phyloP scores from a whole-genome alignment of 2,888 invertebrate genomes.

The Marronus borbonicus region DNA sequence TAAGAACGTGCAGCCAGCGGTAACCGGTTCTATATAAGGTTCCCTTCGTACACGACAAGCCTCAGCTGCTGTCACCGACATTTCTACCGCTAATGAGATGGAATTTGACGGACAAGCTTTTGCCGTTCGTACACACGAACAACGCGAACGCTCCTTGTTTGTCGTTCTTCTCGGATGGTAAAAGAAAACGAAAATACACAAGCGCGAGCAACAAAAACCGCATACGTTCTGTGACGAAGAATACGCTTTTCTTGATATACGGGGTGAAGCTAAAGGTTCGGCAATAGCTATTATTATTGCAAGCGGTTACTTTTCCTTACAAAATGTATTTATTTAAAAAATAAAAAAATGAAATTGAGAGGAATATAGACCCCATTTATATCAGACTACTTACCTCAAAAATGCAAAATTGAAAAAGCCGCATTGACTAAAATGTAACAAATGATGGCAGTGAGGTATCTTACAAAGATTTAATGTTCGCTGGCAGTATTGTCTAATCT shows the following conservation, averaged over 20 bases:
- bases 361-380: too few relatives aligned
- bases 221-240: conserved; percentile 47
- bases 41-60: conserved; percentile 65
- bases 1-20: conserved; percentile 62
- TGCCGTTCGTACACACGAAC: conserved; percentile 56
- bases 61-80: conserved; percentile 69
- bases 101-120: conserved; percentile 71
- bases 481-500: too few relatives aligned
- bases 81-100: conserved; percentile 72
- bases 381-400: too few relatives aligned
- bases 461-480: too few relatives aligned
- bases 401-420: too few relatives aligned
- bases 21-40: conserved; percentile 70
- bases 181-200: conserved; percentile 46
- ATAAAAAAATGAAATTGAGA: too few relatives aligned
- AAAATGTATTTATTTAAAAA: too few relatives aligned
- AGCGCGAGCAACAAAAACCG: conserved; percentile 31
- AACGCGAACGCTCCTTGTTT: conserved; percentile 33
- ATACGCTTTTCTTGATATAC: conserved; percentile 11
- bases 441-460: too few relatives aligned
- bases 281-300: neutral
- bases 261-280: neutral
- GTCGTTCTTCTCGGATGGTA: conserved; percentile 44
- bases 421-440: too few relatives aligned
- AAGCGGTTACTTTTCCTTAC: neutral